Conservation (phyloP, 2,888 invertebrate genomes). For the Harpalus rufipes region DNA sequence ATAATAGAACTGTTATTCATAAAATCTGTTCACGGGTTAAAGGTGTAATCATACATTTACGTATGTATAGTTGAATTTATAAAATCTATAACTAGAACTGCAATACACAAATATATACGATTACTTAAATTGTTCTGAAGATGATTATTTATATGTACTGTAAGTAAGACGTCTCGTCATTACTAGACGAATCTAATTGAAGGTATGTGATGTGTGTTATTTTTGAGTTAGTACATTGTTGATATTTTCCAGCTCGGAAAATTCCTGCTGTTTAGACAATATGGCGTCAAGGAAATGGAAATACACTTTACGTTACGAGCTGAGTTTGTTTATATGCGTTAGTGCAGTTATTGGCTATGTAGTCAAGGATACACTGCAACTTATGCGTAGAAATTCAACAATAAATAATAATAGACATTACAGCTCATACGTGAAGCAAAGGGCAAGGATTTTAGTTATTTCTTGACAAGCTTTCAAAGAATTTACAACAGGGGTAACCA, state of each 20-base stretch:
- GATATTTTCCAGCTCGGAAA: neutral
- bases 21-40: too few species aligned
- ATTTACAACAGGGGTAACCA: too few species aligned
- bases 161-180: neutral
- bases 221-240: neutral
- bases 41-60: too few species aligned
- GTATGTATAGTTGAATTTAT: too few species aligned
- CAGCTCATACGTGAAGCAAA: neutral
- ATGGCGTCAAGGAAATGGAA: constrained; percentile 17
- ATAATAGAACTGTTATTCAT: too few species aligned
- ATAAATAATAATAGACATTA: neutral
- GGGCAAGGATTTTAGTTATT: neutral
- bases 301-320: neutral
- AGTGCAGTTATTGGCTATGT: neutral
- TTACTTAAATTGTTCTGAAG: neutral
- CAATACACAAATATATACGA: neutral
- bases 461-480: too few species aligned
- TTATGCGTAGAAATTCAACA: neutral
- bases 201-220: neutral
- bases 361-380: neutral
- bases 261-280: constrained; percentile 3
- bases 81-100: neutral
- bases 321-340: neutral
- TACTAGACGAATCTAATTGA: neutral
- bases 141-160: neutral